A percentile compares a stretch with the other conserved stretches of the same genome.
Evolutionary conservation across 2,888 invertebrate species (phyloP).

Genomic region (Acleris emargana): DNA sequence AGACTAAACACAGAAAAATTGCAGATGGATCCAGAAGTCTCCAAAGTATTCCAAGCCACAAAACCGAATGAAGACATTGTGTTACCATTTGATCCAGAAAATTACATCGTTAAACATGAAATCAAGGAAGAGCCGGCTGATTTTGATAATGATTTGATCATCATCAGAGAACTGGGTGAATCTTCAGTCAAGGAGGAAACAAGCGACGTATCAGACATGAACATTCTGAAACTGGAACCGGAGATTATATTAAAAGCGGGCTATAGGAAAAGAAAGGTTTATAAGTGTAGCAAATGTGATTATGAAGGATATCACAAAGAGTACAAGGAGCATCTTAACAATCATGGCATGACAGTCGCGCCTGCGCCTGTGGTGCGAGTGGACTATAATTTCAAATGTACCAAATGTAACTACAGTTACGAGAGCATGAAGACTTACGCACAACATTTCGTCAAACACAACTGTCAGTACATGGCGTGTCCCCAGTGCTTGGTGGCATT

Average conservation of each 20-base stretch:
- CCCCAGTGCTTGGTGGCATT: constrained; percentile 45
- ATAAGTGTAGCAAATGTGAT: constrained; percentile 43
- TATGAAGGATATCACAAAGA: constrained; percentile 37
- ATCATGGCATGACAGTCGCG: background rate
- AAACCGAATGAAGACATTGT: background rate
- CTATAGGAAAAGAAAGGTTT: constrained; percentile 32
- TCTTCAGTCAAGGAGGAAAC: background rate
- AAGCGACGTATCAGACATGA: background rate
- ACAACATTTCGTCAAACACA: constrained; percentile 49
- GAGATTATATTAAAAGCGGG: constrained; percentile 24
- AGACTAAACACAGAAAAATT: background rate
- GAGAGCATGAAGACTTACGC: constrained; percentile 41
- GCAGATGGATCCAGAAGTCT: background rate
- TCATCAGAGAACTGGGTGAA: background rate
- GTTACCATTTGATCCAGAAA: background rate
- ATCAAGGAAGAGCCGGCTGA: constrained; percentile 7
- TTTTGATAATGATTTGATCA: background rate
- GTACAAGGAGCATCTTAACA: constrained; percentile 39
- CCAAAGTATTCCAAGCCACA: background rate
- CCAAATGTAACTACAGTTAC: constrained; percentile 42
- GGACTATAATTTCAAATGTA: constrained; percentile 40
- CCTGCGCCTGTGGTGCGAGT: background rate
- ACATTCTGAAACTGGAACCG: constrained; percentile 15
- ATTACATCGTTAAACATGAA: constrained; percentile 16
- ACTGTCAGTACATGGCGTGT: constrained; percentile 36